phyloP scores from a whole-genome alignment of 2,797 vertebrate genomes.

The Scolopax rusticola region DNA sequence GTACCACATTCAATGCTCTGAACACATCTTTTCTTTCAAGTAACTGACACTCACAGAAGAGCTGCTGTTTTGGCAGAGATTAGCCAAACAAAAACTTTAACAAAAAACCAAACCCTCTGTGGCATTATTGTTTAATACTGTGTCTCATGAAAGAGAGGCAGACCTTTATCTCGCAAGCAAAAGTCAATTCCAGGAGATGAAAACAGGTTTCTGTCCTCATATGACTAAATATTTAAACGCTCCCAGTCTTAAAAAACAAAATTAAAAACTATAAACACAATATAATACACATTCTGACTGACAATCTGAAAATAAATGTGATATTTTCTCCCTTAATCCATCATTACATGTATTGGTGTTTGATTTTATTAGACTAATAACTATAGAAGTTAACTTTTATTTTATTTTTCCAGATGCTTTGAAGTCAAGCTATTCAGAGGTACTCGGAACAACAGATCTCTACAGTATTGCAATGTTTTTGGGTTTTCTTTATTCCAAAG shows the following conservation, averaged over 20 bases:
- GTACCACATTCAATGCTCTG: background rate
- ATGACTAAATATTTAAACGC: background rate
- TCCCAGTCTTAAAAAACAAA: background rate
- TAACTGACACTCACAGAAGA: conserved; percentile 18
- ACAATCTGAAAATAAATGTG: background rate
- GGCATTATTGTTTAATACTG: background rate
- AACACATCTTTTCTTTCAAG: conserved; percentile 28
- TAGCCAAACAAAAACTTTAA: background rate
- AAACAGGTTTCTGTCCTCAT: background rate
- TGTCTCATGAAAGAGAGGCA: background rate
- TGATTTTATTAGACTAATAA: conserved; percentile 5
- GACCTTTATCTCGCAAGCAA: background rate
- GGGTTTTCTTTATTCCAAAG: background rate
- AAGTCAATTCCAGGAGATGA: background rate
- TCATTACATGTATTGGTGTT: background rate
- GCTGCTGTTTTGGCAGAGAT: conserved; percentile 23
- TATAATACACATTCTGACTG: background rate
- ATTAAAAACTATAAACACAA: background rate
- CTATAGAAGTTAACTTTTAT: background rate
- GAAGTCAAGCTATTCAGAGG: background rate
- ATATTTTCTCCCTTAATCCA: background rate
- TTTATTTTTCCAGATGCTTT: background rate
- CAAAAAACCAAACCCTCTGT: background rate
- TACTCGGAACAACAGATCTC: background rate
- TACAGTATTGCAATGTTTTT: background rate